Percentiles rank a stretch among this genome's conserved stretches.
phyloP scores from a whole-genome alignment of 2,797 vertebrate species.

The Melanotaenia boesemani region DNA sequence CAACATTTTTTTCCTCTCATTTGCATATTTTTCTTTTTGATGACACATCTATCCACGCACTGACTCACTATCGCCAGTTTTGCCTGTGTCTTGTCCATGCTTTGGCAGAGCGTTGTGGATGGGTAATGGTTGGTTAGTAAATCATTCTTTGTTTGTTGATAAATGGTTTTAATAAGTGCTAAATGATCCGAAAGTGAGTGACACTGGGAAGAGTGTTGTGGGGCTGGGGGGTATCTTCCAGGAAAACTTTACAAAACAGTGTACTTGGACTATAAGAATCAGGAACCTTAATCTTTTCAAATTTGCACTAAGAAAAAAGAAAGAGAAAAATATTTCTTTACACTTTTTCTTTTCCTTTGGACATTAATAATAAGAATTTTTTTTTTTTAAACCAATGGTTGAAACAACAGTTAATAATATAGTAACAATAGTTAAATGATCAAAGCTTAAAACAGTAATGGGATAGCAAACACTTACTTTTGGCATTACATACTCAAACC shows the following conservation, averaged over 20 bases:
- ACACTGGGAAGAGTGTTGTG: slow-evolving; percentile 21
- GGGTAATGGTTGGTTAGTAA: slow-evolving; percentile 38
- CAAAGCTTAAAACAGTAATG: too few relatives aligned
- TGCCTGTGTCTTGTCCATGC: slow-evolving; percentile 48
- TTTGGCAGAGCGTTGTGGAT: slow-evolving; percentile 43
- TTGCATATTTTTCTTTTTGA: slow-evolving; percentile 1
- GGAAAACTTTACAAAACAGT: background rate
- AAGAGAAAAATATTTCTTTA: too few relatives aligned
- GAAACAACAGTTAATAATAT: too few relatives aligned
- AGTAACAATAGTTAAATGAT: too few relatives aligned
- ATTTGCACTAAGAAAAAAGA: too few relatives aligned
- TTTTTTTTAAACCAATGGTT: too few relatives aligned
- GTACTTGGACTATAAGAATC: background rate
- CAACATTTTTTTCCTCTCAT: background rate
- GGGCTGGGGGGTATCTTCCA: background rate
- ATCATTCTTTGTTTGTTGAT: slow-evolving; percentile 61
- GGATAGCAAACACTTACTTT: too few relatives aligned
- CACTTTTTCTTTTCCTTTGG: too few relatives aligned
- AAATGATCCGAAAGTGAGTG: slow-evolving; percentile 41
- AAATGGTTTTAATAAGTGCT: slow-evolving; percentile 3
- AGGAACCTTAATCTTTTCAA: too few relatives aligned
- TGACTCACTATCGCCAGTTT: slow-evolving; percentile 38
- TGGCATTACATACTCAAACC: too few relatives aligned
- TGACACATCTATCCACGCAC: slow-evolving; percentile 27
- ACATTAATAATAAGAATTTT: too few relatives aligned